phyloP scores from a whole-genome alignment of 2,113 vertebrate genomes.

The Myotis yumanensis region DNA sequence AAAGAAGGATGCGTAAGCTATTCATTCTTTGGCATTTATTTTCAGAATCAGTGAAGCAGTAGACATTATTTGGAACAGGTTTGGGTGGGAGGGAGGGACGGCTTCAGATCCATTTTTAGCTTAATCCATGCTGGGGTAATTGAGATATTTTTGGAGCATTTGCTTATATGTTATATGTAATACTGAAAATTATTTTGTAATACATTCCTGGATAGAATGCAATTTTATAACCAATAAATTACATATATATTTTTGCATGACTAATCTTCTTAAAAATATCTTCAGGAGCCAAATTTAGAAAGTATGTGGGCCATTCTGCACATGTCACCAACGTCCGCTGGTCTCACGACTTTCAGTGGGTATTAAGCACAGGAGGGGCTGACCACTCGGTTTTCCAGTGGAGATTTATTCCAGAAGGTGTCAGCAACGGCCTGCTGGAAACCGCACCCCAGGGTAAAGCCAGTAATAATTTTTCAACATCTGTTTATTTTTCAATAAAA shows the following conservation, averaged over 20 bases:
- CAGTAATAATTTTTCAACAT: not conserved
- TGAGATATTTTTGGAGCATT: not conserved
- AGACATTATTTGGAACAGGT: slow-evolving; percentile 24
- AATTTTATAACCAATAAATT: not conserved
- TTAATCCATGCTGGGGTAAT: not conserved
- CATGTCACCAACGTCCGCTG: slow-evolving; percentile 97
- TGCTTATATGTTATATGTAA: not conserved
- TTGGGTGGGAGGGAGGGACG: not conserved
- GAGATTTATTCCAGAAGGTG: slow-evolving; percentile 95
- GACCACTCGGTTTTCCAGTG: slow-evolving; percentile 99
- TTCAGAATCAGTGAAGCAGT: slow-evolving; percentile 40
- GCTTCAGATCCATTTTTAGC: not conserved
- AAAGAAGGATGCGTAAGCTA: slow-evolving; percentile 31
- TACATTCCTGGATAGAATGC: not conserved
- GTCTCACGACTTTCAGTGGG: slow-evolving; percentile 98
- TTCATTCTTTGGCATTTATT: slow-evolving; percentile 41
- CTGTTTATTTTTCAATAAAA: slow-evolving; percentile 10
- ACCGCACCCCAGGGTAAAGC: slow-evolving; percentile 90
- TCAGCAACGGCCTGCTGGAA: slow-evolving; percentile 93
- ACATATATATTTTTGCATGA: not conserved
- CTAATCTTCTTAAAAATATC: slow-evolving; percentile 21
- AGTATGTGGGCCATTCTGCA: slow-evolving; percentile 96
- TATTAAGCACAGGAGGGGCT: slow-evolving; percentile 95
- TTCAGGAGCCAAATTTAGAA: slow-evolving; percentile 96
- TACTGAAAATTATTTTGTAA: slow-evolving; percentile 26